phyloP scores from a whole-genome alignment of 1,140 invertebrate species.

The Goniozus legneri region DNA sequence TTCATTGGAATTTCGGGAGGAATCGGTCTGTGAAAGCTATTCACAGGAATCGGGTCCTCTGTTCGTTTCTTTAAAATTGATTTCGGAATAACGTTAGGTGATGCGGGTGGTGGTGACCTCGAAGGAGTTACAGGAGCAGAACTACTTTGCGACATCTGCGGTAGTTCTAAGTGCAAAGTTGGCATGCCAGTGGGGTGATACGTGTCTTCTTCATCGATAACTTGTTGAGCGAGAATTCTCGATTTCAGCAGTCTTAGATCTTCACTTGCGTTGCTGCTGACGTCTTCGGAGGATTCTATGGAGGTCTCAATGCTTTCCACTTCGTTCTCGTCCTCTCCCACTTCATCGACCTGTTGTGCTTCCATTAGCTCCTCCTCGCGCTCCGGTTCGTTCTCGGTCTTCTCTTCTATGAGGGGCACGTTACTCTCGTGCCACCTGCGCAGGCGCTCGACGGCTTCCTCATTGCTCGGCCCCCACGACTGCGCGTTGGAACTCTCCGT shows the following conservation, averaged over 20 bases:
- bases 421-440: constrained; percentile 39
- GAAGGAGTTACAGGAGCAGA: constrained; percentile 2
- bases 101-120: constrained; percentile 44
- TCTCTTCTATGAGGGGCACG: constrained; percentile 11
- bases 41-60: constrained; percentile 37
- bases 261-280: constrained; percentile 42
- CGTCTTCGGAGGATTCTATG: constrained; percentile 51
- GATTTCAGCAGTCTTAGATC: constrained; percentile 58
- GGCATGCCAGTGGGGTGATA: constrained; percentile 62
- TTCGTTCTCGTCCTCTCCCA: constrained; percentile 39
- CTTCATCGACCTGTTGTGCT: constrained; percentile 20
- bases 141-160: too few species aligned
- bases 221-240: constrained; percentile 47
- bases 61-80: constrained; percentile 66
- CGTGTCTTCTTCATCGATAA: constrained; percentile 63
- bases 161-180: constrained; percentile 19
- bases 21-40: constrained; percentile 35
- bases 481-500: constrained; percentile 10
- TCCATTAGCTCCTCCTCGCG: constrained; percentile 1
- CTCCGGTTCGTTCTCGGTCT: neutral
- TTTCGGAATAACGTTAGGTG: constrained; percentile 66
- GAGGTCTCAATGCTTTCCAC: constrained; percentile 33
- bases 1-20: constrained; percentile 39
- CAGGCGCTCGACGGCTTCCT: constrained; percentile 15
- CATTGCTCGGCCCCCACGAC: constrained; percentile 9